Conservation (phyloP, 2,888 invertebrate genomes). For the Idaea biselata region DNA sequence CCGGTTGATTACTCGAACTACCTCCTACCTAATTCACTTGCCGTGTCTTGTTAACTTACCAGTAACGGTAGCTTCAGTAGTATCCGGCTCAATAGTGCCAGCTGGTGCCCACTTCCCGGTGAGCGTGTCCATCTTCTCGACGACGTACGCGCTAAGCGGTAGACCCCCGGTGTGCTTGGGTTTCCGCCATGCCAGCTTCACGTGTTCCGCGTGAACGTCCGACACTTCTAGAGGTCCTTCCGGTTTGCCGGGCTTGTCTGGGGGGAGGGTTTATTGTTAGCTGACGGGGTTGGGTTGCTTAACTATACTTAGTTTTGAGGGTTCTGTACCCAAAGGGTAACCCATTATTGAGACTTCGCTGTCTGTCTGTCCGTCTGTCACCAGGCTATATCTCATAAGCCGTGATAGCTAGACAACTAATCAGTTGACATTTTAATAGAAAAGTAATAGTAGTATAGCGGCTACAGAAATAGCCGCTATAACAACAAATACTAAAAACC, state of each 20-base stretch:
- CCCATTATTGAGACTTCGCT: too few relatives aligned
- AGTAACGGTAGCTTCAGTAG: slow-evolving; percentile 89
- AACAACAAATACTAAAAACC: too few relatives aligned
- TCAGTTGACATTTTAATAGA: too few relatives aligned
- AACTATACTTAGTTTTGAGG: too few relatives aligned
- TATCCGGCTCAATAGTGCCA: slow-evolving; percentile 89
- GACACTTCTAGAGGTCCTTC: slow-evolving; percentile 95
- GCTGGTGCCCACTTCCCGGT: slow-evolving; percentile 95
- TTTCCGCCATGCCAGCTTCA: slow-evolving; percentile 95
- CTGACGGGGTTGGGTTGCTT: neutral
- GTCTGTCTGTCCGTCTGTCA: too few relatives aligned
- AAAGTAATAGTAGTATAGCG: too few relatives aligned
- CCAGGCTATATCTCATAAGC: too few relatives aligned
- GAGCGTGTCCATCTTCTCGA: slow-evolving; percentile 96
- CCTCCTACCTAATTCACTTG: too few relatives aligned
- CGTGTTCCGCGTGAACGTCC: slow-evolving; percentile 96
- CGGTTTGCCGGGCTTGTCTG: slow-evolving; percentile 92
- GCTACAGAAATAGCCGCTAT: too few relatives aligned
- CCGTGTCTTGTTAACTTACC: slow-evolving; percentile 53
- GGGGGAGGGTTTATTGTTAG: neutral
- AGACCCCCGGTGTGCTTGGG: slow-evolving; percentile 98
- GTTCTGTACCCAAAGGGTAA: too few relatives aligned
- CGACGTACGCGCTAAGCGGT: slow-evolving; percentile 92
- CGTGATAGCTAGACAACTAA: too few relatives aligned
- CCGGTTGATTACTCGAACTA: too few relatives aligned